These are phyloP conservation scores for Encarsia formosa DNA, from an alignment of 2,888 invertebrate genomes.

Conservation along the genomic window DNA sequence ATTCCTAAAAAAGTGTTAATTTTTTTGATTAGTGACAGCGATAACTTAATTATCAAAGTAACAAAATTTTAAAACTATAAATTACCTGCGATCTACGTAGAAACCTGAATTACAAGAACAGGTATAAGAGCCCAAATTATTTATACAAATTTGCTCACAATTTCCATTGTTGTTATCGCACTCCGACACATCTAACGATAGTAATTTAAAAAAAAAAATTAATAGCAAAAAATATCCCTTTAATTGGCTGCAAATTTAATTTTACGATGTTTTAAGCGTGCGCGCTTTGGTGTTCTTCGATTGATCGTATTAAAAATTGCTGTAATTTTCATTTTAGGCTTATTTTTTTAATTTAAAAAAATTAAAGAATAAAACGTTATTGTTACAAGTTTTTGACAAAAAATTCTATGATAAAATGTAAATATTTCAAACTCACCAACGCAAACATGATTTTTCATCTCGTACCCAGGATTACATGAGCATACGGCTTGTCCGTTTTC, in stretches of 20 bases:
- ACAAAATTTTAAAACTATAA: not conserved
- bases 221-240: not conserved
- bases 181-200: conserved; percentile 44
- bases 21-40: conserved; percentile 4
- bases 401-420: no score
- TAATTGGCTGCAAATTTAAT: no score
- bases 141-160: conserved; percentile 48
- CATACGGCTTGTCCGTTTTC: conserved; percentile 52
- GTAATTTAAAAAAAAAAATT: conserved; percentile 2
- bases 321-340: no score
- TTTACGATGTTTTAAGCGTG: no score
- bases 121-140: conserved; percentile 44
- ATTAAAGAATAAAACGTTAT: no score
- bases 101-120: conserved; percentile 45
- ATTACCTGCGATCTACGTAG: conserved; percentile 37
- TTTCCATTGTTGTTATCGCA: conserved; percentile 47
- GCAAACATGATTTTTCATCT: conserved; percentile 37
- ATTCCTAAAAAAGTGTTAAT: conserved; percentile 33
- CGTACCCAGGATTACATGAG: conserved; percentile 39
- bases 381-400: no score
- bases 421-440: conserved; percentile 45
- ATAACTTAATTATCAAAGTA: not conserved
- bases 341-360: no score
- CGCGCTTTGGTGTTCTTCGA: no score
- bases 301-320: no score